A percentile compares a stretch with the other conserved stretches of the same genome.
Evolutionary conservation across 2,113 vertebrate species (phyloP).

Genomic region (Ctenodactylus gundi): DNA sequence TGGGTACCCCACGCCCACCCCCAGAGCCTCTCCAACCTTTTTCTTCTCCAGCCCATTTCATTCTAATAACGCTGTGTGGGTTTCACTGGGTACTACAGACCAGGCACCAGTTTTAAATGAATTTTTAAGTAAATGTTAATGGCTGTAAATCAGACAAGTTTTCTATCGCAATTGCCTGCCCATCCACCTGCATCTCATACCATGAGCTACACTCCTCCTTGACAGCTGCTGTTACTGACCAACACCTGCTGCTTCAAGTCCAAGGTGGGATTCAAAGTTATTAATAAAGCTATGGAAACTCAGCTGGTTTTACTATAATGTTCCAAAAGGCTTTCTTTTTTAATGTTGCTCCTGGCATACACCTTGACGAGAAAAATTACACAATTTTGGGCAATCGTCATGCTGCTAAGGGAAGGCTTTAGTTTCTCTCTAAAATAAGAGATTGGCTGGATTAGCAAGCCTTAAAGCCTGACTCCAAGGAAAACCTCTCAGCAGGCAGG

Average conservation of each 20-base stretch:
- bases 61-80: constrained; percentile 33
- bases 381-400: neutral
- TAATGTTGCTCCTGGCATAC: neutral
- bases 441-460: neutral
- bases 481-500: neutral
- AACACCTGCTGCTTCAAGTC: neutral
- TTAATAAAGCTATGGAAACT: neutral
- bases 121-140: constrained; percentile 56
- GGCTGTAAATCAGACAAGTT: constrained; percentile 23
- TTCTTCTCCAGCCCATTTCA: constrained; percentile 57
- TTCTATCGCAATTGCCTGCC: neutral
- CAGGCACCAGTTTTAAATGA: constrained; percentile 63
- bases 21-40: neutral
- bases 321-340: constrained; percentile 24
- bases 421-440: constrained; percentile 28
- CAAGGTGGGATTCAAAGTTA: constrained; percentile 17
- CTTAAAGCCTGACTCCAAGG: constrained; percentile 24
- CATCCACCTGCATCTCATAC: neutral
- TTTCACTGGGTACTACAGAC: constrained; percentile 59
- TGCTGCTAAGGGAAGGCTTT: neutral
- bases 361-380: neutral
- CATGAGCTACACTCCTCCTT: neutral
- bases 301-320: constrained; percentile 23
- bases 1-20: neutral
- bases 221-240: neutral